These are phyloP conservation scores for Pterostichus niger DNA, from an alignment of 2,888 invertebrate species.

Conservation along the genomic window DNA sequence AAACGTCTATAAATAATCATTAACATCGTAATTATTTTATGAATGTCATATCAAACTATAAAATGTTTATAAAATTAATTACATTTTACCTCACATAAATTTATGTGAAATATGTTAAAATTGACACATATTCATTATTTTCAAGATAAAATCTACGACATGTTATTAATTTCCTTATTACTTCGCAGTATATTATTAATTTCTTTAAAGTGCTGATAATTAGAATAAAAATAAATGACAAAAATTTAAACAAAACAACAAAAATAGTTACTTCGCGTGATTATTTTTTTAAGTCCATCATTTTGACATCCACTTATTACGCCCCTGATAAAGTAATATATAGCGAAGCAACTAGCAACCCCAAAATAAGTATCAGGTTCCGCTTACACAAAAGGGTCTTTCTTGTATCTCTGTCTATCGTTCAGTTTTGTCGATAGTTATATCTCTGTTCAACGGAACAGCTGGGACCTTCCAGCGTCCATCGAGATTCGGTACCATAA, in stretches of 20 bases:
- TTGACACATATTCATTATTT: neutral
- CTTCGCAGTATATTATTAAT: no score
- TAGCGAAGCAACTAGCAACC: constrained; percentile 27
- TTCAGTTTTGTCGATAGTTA: neutral
- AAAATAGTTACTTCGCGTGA: no score
- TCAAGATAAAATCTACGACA: no score
- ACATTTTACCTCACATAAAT: neutral
- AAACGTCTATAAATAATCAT: neutral
- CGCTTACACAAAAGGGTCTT: constrained; percentile 21
- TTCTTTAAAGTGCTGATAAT: no score
- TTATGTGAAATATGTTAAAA: neutral
- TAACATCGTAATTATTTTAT: neutral
- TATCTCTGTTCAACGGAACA: constrained; percentile 50
- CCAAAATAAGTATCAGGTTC: constrained; percentile 47
- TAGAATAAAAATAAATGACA: neutral
- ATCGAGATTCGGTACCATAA: neutral
- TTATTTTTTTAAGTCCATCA: constrained; percentile 4
- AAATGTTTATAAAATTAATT: neutral
- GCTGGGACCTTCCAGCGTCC: constrained; percentile 31
- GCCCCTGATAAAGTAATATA: constrained; percentile 6
- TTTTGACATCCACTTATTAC: constrained; percentile 28
- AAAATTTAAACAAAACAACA: no score
- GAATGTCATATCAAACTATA: neutral
- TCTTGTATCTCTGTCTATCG: neutral
- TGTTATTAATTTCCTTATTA: no score